Percentiles rank a stretch among this genome's conserved stretches.
Conservation (phyloP, 2,888 invertebrate species). For the Dicranocentrus wangi region DNA sequence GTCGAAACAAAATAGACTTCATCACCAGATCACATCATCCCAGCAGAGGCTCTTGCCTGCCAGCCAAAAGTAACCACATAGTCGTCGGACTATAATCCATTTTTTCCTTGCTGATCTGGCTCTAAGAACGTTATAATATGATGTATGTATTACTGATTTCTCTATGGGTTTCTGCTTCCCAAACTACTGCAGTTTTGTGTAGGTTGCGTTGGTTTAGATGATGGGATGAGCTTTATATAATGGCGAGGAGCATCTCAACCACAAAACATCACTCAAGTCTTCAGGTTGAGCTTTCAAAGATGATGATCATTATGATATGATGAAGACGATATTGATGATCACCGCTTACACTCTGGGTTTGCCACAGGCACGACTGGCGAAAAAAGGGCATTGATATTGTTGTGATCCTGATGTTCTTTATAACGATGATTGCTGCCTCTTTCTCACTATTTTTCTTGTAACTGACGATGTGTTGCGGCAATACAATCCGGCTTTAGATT, state of each 20-base stretch:
- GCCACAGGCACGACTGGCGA: not conserved
- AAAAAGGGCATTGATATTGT: not conserved
- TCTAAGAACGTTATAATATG: not conserved
- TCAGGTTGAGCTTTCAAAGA: not conserved
- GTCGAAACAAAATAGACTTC: not conserved
- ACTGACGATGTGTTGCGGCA: too few relatives aligned
- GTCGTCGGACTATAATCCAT: slow-evolving; percentile 8
- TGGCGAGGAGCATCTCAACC: not conserved
- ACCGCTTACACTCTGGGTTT: not conserved
- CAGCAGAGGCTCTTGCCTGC: not conserved
- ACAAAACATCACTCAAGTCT: not conserved
- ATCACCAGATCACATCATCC: not conserved
- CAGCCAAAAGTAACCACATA: slow-evolving; percentile 2
- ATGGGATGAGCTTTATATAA: not conserved
- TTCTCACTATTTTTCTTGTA: too few relatives aligned
- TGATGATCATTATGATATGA: not conserved
- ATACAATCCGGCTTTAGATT: too few relatives aligned
- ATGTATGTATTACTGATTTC: too few relatives aligned
- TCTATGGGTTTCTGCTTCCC: too few relatives aligned
- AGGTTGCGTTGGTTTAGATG: too few relatives aligned
- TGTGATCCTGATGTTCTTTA: too few relatives aligned
- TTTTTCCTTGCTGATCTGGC: not conserved
- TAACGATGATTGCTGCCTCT: too few relatives aligned
- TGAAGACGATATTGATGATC: not conserved
- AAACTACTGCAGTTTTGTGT: too few relatives aligned